A percentile compares a stretch with the other conserved stretches of the same genome.
These are phyloP conservation scores for Hydractinia symbiolongicarpus DNA, from an alignment of 30 jellyfish, hydroid and myxozoan genomes.

Conservation along the genomic window DNA sequence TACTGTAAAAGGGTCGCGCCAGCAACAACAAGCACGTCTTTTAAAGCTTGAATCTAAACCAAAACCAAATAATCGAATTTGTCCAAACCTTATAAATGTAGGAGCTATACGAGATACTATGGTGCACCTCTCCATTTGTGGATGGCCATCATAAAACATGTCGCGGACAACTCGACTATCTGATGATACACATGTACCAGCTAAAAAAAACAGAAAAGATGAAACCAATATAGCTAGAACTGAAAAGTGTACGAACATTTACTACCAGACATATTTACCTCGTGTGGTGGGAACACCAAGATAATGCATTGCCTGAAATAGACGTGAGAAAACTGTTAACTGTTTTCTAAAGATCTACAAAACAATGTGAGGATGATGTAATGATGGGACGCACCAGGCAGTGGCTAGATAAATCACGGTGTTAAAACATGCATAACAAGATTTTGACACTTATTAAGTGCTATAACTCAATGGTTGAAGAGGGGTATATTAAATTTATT, in stretches of 20 bases:
- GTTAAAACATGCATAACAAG: too few relatives aligned
- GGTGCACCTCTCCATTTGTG: constrained; percentile 90
- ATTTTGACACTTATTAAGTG: too few relatives aligned
- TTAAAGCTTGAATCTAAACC: too few relatives aligned
- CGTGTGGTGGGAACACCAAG: constrained; percentile 99
- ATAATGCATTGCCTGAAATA: constrained; percentile 77
- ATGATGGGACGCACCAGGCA: too few relatives aligned
- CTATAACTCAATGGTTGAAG: too few relatives aligned
- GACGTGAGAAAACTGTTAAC: not conserved
- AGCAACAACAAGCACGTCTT: too few relatives aligned
- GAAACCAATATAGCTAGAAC: not conserved
- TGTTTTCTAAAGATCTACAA: too few relatives aligned
- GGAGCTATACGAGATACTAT: constrained; percentile 92
- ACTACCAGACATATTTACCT: constrained; percentile 34
- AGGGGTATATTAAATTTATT: too few relatives aligned
- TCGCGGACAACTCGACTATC: constrained; percentile 91
- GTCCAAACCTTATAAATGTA: constrained; percentile 68
- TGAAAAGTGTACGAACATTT: not conserved
- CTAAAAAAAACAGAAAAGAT: constrained; percentile 29
- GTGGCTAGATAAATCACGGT: too few relatives aligned
- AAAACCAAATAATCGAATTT: too few relatives aligned
- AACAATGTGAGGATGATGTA: too few relatives aligned
- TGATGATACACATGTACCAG: constrained; percentile 91
- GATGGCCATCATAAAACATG: constrained; percentile 86
- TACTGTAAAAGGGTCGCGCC: too few relatives aligned